A percentile compares a stretch with the other conserved stretches of the same genome.
These are phyloP conservation scores for Ceratotherium simum DNA, from an alignment of 2,113 vertebrate genomes.

Conservation along the genomic window DNA sequence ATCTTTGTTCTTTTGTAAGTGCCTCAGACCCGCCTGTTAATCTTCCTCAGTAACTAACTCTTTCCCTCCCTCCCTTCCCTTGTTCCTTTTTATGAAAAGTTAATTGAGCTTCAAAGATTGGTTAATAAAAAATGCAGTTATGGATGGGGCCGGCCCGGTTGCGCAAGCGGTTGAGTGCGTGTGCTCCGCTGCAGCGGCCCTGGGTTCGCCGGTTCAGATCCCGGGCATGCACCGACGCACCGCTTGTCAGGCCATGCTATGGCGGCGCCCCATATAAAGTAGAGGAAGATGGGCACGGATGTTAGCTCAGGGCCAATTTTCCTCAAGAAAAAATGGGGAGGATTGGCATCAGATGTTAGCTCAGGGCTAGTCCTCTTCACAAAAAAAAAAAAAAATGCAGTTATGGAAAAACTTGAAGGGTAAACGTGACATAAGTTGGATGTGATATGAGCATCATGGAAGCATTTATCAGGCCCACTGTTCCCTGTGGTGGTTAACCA, in stretches of 20 bases:
- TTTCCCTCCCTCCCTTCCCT: background rate
- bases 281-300: no score
- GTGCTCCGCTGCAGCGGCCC: no score
- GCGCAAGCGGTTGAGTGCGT: no score
- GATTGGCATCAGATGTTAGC: no score
- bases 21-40: background rate
- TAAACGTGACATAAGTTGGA: background rate
- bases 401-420: background rate
- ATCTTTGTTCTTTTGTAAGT: background rate
- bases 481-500: background rate
- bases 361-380: no score
- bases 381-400: background rate
- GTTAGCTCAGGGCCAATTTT: no score
- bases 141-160: background rate
- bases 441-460: fast-evolving
- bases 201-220: no score
- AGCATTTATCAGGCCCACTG: no score
- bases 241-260: no score
- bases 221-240: no score
- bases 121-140: background rate
- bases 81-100: background rate
- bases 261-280: no score
- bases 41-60: background rate
- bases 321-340: no score
- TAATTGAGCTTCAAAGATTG: background rate